A percentile compares a stretch with the other conserved stretches of the same genome.
Evolutionary conservation across 2,888 invertebrate genomes (phyloP).

Genomic region (Ethmia dodecea): DNA sequence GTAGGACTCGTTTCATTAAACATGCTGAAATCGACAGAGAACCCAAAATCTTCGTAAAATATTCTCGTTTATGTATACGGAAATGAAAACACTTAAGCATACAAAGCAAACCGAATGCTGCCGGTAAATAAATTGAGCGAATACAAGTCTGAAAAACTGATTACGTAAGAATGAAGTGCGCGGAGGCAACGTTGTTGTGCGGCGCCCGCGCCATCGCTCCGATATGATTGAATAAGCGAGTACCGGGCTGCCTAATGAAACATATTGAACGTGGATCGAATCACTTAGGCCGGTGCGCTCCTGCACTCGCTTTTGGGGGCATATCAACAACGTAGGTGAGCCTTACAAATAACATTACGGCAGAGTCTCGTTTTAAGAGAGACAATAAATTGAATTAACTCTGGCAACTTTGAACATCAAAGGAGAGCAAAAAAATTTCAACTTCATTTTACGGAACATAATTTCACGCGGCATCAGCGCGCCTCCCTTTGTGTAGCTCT

Average conservation of each 20-base stretch:
- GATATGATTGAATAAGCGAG: conserved; percentile 73
- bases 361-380: conserved; percentile 69
- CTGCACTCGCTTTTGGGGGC: conserved; percentile 64
- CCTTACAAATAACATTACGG: conserved; percentile 67
- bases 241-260: conserved; percentile 70
- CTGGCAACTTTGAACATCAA: conserved; percentile 64
- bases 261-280: conserved; percentile 77
- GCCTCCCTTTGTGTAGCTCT: conserved; percentile 50
- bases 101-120: conserved; percentile 23
- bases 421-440: conserved; percentile 55
- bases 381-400: conserved; percentile 73
- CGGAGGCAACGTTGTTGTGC: conserved; percentile 40
- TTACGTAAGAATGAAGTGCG: conserved; percentile 55
- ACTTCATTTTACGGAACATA: conserved; percentile 62
- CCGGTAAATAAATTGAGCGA: conserved; percentile 57
- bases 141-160: conserved; percentile 66
- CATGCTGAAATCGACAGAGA: not conserved
- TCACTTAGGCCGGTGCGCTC: conserved; percentile 71
- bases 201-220: conserved; percentile 48
- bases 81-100: not conserved
- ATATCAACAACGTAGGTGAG: conserved; percentile 69
- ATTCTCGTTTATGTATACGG: too few relatives aligned
- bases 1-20: not conserved
- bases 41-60: too few relatives aligned
- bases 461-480: conserved; percentile 58